Evolutionary conservation across 2,113 vertebrate species (phyloP).

Genomic region (Hiodon alosoides): DNA sequence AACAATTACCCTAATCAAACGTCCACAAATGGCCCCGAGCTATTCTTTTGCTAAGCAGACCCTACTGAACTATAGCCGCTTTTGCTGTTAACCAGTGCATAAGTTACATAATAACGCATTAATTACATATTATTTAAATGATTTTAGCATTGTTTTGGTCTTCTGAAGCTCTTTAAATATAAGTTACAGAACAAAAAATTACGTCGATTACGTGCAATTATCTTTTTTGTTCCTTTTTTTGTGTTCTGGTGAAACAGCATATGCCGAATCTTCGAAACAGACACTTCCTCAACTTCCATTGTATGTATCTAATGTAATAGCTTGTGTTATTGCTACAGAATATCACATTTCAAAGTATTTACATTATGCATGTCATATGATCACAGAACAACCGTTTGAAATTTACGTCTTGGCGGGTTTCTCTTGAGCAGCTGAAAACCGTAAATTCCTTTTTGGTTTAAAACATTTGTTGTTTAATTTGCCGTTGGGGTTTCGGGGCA

Average conservation of each 20-base stretch:
- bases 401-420: not conserved
- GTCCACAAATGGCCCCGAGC: conserved; percentile 67
- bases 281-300: too few species aligned
- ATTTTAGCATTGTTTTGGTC: not conserved
- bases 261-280: too few species aligned
- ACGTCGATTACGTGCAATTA: not conserved
- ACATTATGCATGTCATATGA: too few species aligned
- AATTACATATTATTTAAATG: conserved; percentile 22
- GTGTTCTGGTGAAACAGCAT: too few species aligned
- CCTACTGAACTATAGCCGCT: conserved; percentile 36
- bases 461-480: not conserved
- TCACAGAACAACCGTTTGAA: too few species aligned
- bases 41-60: conserved; percentile 44
- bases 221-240: too few species aligned
- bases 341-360: not conserved
- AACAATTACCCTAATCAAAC: conserved; percentile 78
- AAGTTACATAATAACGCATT: conserved; percentile 24
- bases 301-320: too few species aligned
- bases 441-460: conserved; percentile 4
- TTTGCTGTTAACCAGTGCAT: conserved; percentile 36
- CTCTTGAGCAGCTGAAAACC: not conserved
- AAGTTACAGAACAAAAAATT: not conserved
- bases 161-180: too few species aligned
- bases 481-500: not conserved
- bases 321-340: not conserved